Base-by-base conservation (phyloP, 1,140 invertebrate genomes). In the Cyclargus thomasi region DNA sequence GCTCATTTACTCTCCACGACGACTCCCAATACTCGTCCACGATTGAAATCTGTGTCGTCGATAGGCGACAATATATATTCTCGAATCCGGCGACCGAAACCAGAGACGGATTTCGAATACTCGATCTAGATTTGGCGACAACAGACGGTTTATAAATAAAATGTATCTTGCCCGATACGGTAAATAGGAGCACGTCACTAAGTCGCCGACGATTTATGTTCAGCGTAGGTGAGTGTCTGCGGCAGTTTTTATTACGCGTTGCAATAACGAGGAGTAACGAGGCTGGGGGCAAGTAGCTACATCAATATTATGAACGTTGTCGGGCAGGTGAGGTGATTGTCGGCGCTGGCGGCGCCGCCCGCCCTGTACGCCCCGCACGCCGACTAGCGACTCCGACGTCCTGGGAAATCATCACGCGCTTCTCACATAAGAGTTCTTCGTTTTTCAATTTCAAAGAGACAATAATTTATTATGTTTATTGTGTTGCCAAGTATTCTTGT, bases 391-490 rank as follows among this genome's bases (percentile, higher is more conserved):
- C 39, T 47, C 11, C 39, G 39, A 81, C 75, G 80, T 78, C 82
- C 74, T 74, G 84, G 86, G 84, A 88, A 88, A 88, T 88, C 83
- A 86, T 80, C 74, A 76, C 71, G 57, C 64, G 65, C 68, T 10
- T 57, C 55, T 20, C 29, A 59, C 65, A 59, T 66, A 66, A 66
- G 55, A 36, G 20, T 29, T 66, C 17, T 66, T 53, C 55, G 53
- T 59, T 59, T 59, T 59, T 59, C 55, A 20, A 59, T 59, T 59
- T 59, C 55, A 59, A 20, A 59, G 17, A 59, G 18, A 20, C 17
- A 59, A 59, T 59, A 59, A 59, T 59, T 47, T 47, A 47, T 47
- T 16, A 47, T 47, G 39, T 47, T 47, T 47, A 47, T 47, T 47
- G 39, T 47, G 39, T 47, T 16, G 39, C 39, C 11, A 47, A 47